phyloP scores from a whole-genome alignment of 2,797 vertebrate genomes.

The Lepilemur septentrionalis region DNA sequence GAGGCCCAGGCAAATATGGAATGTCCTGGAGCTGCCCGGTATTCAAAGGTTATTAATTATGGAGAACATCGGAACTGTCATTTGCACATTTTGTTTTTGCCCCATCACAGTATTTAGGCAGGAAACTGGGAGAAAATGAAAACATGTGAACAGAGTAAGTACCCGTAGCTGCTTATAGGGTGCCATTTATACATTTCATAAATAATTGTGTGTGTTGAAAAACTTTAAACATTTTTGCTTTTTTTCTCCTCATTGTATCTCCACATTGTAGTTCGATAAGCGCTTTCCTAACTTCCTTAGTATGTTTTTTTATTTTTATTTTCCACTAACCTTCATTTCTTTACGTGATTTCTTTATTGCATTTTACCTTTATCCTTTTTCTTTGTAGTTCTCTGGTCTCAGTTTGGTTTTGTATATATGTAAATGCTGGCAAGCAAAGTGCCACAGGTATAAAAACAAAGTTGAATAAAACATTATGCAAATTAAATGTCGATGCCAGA shows the following conservation, averaged over 20 bases:
- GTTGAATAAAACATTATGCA: not conserved
- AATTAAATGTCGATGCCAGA: not conserved
- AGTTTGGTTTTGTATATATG: not conserved
- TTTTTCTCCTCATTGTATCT: not conserved
- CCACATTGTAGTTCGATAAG: not conserved
- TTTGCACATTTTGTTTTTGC: not conserved
- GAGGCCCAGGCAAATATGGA: not conserved
- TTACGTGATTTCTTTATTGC: not conserved
- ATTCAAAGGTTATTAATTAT: constrained; percentile 4
- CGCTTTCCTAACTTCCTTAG: not conserved
- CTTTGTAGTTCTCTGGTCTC: not conserved
- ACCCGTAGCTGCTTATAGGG: no score
- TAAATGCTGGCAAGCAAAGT: not conserved
- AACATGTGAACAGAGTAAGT: not conserved
- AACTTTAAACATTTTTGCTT: not conserved
- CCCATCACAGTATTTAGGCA: not conserved
- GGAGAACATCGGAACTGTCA: not conserved
- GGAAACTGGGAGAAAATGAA: not conserved
- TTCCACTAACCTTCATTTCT: not conserved
- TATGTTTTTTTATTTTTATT: not conserved
- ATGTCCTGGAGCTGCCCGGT: not conserved
- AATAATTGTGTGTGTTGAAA: not conserved
- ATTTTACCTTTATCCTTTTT: not conserved
- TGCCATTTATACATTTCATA: not conserved
- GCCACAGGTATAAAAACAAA: not conserved